Percentiles rank a stretch among this genome's conserved stretches.
Evolutionary conservation across 1,140 invertebrate genomes (phyloP).

Genomic region (Zaprionus davidi): DNA sequence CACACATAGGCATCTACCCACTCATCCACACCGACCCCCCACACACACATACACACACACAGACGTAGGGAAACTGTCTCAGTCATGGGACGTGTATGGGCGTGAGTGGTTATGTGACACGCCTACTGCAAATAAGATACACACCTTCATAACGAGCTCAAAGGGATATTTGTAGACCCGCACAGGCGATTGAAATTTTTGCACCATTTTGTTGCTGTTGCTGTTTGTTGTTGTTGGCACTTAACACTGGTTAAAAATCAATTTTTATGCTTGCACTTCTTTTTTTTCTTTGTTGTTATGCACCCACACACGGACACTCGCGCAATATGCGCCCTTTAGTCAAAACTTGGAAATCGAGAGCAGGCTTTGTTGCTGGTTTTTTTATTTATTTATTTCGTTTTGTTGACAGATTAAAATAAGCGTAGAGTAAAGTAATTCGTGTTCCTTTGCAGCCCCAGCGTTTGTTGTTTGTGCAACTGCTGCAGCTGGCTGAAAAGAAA

Average conservation of each 20-base stretch:
- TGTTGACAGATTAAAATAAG: conserved; percentile 30
- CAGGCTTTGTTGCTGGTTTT: conserved; percentile 27
- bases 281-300: conserved; percentile 26
- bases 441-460: conserved; percentile 48
- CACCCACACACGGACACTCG: conserved; percentile 23
- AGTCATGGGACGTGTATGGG: conserved; percentile 7
- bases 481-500: conserved; percentile 57
- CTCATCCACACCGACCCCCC: neutral
- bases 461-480: conserved; percentile 53
- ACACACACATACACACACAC: conserved; percentile 4
- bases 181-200: conserved; percentile 97
- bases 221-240: conserved; percentile 22
- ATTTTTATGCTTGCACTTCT: conserved; percentile 58
- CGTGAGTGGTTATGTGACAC: conserved; percentile 32
- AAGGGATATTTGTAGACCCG: conserved; percentile 98
- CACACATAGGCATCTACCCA: conserved; percentile 31
- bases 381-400: conserved; percentile 16
- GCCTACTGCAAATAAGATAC: conserved; percentile 84
- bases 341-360: conserved; percentile 33
- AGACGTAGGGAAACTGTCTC: neutral
- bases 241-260: conserved; percentile 65
- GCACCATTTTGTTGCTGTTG: conserved; percentile 90
- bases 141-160: conserved; percentile 97
- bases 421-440: conserved; percentile 4
- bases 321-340: conserved; percentile 27